Percentiles rank a stretch among this genome's conserved stretches.
These are phyloP conservation scores for Pegoplata infirma DNA, from an alignment of 2,888 invertebrate genomes.

Conservation along the genomic window DNA sequence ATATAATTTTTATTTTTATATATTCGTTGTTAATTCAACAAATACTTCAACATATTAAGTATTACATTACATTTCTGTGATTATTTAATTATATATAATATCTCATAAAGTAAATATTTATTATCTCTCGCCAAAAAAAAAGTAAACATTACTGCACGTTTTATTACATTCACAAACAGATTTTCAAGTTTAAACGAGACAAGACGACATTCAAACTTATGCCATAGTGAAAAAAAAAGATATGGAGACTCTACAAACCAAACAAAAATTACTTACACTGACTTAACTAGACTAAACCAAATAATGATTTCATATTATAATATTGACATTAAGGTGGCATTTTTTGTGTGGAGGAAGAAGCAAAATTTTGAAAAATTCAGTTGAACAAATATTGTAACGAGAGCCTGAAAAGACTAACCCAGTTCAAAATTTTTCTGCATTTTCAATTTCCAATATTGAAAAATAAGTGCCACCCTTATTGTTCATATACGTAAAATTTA, in stretches of 20 bases:
- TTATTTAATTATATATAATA: background rate
- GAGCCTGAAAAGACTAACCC: no score
- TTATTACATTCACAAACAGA: background rate
- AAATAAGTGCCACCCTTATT: background rate
- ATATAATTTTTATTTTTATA: no score
- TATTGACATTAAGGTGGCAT: conserved; percentile 10
- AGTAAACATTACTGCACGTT: conserved; percentile 19
- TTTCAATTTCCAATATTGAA: no score
- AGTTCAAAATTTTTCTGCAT: no score
- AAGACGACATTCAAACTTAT: conserved; percentile 1
- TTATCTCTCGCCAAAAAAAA: conserved; percentile 10
- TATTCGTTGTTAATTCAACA: no score
- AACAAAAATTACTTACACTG: background rate
- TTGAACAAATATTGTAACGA: no score
- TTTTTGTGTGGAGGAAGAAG: background rate
- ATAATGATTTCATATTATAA: conserved; percentile 10
- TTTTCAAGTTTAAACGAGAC: conserved; percentile 21
- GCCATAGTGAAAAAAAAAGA: no score
- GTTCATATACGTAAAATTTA: no score
- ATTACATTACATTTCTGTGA: background rate
- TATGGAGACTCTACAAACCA: background rate
- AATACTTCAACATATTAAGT: no score
- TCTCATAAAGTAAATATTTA: background rate
- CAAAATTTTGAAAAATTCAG: no score
- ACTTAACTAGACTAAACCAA: background rate